Base-by-base conservation (phyloP, 2,113 vertebrate species). In the Apodemus sylvaticus region DNA sequence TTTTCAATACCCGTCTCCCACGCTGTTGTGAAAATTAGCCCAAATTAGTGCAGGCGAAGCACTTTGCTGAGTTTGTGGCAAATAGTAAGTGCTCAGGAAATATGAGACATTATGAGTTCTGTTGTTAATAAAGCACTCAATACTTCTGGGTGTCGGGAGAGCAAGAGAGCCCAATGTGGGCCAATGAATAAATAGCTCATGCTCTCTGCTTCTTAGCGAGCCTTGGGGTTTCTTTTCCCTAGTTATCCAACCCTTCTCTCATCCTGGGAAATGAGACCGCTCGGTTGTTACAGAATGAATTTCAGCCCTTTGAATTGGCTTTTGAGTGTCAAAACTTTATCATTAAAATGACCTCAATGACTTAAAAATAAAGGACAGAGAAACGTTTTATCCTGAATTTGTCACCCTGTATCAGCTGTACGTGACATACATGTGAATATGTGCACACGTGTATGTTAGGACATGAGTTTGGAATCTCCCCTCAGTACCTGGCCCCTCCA, bases 251-350 rank as follows among this genome's bases (percentile, higher is more conserved):
- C 10, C 48, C 45, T 53, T 64, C 7, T 82, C 17, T 68, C 17
- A 7, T 51, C 24, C 58, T 22, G 29, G 6, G 20, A 14, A 73
- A 26, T 19, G 70, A 88, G 14, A 2, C 39, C 34, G 17, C 19
- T 93, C 12, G 7, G 1, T 34, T 51, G n/a, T 58, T 48, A 53
- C 34, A 12, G 89, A 55, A 45, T 83, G 60, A 53, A 58, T 34
- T 53, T 78, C 9, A 36, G 10, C 22, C 7, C 70, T 90, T 91
- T 62, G 24, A 87, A 24, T 73, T 55, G 51, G 60, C 68, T 94
- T 92, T 81, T n/a, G 60, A 51, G 70, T 86, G 31, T 29, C 85
- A 95, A 78, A 94, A 91, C 39, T 73, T 92, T 89, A 34, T 81
- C 24, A 55, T 16, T 90, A 74, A 87, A 95, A 90, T 42, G 36